A percentile compares a stretch with the other conserved stretches of the same genome.
Evolutionary conservation across 2,113 vertebrate genomes (phyloP).

Genomic region (Sinocyclocheilus grahami): DNA sequence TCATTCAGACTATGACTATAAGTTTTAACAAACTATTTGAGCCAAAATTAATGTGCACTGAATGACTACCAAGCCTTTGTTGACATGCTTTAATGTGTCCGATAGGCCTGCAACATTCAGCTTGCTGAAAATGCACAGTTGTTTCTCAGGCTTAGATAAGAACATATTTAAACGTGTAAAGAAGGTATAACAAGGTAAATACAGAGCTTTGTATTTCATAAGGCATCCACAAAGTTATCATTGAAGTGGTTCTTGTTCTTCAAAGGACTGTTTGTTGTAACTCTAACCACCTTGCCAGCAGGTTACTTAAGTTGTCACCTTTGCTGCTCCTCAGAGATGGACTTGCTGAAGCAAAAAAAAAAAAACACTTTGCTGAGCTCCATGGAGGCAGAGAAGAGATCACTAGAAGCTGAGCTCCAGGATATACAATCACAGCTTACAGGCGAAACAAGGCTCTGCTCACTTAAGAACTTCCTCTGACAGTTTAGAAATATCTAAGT

Average conservation of each 20-base stretch:
- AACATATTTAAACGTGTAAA: too few species aligned
- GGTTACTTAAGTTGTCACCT: constrained; percentile 42
- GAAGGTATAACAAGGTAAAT: not conserved
- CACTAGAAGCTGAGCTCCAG: constrained; percentile 75
- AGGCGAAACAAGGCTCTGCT: constrained; percentile 67
- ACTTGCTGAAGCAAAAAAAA: constrained; percentile 72
- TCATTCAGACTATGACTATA: too few species aligned
- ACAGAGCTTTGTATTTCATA: not conserved
- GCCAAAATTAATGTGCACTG: too few species aligned
- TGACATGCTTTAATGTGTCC: too few species aligned
- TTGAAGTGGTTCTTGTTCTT: too few species aligned
- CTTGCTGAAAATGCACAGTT: not conserved
- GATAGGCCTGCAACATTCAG: too few species aligned
- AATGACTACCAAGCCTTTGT: too few species aligned
- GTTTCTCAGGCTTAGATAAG: not conserved
- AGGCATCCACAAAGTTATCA: not conserved
- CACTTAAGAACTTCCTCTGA: not conserved
- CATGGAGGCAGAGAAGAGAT: constrained; percentile 74
- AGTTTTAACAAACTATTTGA: too few species aligned
- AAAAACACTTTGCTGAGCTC: constrained; percentile 70
- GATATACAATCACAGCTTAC: constrained; percentile 68
- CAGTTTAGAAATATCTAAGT: not conserved
- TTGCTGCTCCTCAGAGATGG: constrained; percentile 76
- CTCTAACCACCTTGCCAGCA: not conserved
- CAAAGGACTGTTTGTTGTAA: not conserved